A percentile compares a stretch with the other conserved stretches of the same genome.
phyloP scores from a whole-genome alignment of 1,140 invertebrate genomes.

The Phocides pigmalion region DNA sequence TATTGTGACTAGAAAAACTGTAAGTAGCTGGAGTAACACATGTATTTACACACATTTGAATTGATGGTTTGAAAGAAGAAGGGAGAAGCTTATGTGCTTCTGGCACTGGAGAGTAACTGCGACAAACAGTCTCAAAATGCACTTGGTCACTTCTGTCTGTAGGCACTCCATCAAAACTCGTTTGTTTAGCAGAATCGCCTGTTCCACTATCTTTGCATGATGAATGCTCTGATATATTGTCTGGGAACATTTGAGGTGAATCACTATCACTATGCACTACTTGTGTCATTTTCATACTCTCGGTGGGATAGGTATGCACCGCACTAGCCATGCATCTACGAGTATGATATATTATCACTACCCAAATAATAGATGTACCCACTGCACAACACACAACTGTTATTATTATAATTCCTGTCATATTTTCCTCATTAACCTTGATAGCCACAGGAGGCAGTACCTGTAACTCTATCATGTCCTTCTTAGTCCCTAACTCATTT shows the following conservation, averaged over 20 bases:
- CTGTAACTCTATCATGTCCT: conserved; percentile 81
- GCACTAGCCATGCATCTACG: conserved; percentile 85
- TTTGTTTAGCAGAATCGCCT: conserved; percentile 87
- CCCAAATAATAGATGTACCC: conserved; percentile 95
- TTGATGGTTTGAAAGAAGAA: conserved; percentile 79
- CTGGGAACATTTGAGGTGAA: conserved; percentile 74
- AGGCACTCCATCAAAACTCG: conserved; percentile 82
- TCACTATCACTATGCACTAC: conserved; percentile 80
- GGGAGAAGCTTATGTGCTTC: conserved; percentile 80
- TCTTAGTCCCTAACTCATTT: conserved; percentile 91
- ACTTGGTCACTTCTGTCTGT: conserved; percentile 75
- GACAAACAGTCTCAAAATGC: conserved; percentile 76
- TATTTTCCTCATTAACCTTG: conserved; percentile 86
- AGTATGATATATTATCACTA: conserved; percentile 95
- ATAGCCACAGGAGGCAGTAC: conserved; percentile 85
- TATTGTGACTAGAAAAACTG: conserved; percentile 82
- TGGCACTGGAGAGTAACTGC: conserved; percentile 76
- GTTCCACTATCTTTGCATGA: conserved; percentile 88
- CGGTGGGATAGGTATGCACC: conserved; percentile 67
- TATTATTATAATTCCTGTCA: conserved; percentile 94
- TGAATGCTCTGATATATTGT: conserved; percentile 84
- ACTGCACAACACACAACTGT: conserved; percentile 95
- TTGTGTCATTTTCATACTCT: conserved; percentile 80
- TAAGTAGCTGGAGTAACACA: conserved; percentile 81
- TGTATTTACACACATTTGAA: conserved; percentile 81